A percentile compares a stretch with the other conserved stretches of the same genome.
Conservation (phyloP, 2,888 invertebrate species). For the Allacma fusca region DNA sequence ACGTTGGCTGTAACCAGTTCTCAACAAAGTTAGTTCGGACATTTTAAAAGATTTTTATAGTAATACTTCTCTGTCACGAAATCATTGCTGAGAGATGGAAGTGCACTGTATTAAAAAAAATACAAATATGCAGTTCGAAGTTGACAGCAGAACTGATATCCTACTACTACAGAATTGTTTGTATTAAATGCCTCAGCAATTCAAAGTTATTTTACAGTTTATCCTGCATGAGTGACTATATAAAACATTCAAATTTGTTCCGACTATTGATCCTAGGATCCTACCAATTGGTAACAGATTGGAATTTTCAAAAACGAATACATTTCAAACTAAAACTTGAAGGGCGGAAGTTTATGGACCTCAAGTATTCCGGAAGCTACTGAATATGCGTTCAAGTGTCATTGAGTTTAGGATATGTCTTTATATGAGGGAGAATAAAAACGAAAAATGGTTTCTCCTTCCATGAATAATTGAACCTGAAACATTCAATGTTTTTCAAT, state of each 20-base stretch:
- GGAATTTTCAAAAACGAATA: too few species aligned
- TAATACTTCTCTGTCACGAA: too few species aligned
- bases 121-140: too few species aligned
- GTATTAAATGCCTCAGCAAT: neutral
- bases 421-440: neutral
- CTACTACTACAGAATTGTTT: neutral
- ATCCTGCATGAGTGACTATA: neutral
- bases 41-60: too few species aligned
- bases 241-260: conserved; percentile 1
- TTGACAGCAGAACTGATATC: neutral
- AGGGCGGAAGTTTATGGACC: too few species aligned
- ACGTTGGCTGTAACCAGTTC: too few species aligned
- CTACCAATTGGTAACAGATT: neutral
- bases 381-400: neutral
- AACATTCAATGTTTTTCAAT: neutral
- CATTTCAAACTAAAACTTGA: too few species aligned
- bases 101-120: too few species aligned
- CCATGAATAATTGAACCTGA: neutral
- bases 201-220: neutral
- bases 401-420: neutral
- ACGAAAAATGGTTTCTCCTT: neutral
- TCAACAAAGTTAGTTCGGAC: too few species aligned
- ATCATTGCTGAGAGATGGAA: too few species aligned
- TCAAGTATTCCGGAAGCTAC: neutral
- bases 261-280: neutral